phyloP scores from a whole-genome alignment of 2,797 vertebrate species.

The Harpagifer antarcticus region DNA sequence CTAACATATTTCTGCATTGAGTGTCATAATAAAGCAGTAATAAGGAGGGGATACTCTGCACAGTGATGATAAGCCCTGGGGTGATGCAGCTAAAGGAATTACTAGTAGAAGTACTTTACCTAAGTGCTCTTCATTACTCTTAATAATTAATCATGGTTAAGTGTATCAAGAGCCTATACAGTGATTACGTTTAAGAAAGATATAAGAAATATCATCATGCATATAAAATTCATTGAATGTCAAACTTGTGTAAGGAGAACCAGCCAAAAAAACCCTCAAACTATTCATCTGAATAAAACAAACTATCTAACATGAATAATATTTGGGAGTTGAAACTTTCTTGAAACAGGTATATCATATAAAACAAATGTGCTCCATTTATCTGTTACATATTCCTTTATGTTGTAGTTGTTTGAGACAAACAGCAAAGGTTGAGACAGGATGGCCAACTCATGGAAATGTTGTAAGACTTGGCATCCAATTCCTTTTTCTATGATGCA shows the following conservation, averaged over 20 bases:
- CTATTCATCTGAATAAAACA: not conserved
- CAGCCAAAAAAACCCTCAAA: not conserved
- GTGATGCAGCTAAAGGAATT: slow-evolving; percentile 12
- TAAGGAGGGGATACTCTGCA: slow-evolving; percentile 19
- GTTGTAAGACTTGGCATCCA: not conserved
- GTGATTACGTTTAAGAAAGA: slow-evolving; percentile 15
- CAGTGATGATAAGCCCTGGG: slow-evolving; percentile 19
- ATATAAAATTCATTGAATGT: slow-evolving; percentile 3
- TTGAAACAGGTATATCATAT: not conserved
- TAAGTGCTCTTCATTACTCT: slow-evolving; percentile 12
- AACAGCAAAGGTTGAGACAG: not conserved
- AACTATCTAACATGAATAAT: slow-evolving; percentile 1
- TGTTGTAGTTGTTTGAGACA: not conserved
- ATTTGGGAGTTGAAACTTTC: not conserved
- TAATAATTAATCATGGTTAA: slow-evolving; percentile 1
- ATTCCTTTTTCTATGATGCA: not conserved
- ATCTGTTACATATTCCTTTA: not conserved
- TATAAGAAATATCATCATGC: slow-evolving; percentile 11
- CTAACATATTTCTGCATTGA: slow-evolving; percentile 34
- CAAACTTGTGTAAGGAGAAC: slow-evolving; percentile 7
- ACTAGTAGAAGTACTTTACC: slow-evolving; percentile 5
- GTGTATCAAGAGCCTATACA: slow-evolving; percentile 10
- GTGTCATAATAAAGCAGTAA: slow-evolving; percentile 48
- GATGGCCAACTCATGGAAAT: too few species aligned
- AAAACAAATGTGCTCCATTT: not conserved